These are phyloP conservation scores for Vespertilio murinus DNA, from an alignment of 2,797 vertebrate species.

Conservation along the genomic window DNA sequence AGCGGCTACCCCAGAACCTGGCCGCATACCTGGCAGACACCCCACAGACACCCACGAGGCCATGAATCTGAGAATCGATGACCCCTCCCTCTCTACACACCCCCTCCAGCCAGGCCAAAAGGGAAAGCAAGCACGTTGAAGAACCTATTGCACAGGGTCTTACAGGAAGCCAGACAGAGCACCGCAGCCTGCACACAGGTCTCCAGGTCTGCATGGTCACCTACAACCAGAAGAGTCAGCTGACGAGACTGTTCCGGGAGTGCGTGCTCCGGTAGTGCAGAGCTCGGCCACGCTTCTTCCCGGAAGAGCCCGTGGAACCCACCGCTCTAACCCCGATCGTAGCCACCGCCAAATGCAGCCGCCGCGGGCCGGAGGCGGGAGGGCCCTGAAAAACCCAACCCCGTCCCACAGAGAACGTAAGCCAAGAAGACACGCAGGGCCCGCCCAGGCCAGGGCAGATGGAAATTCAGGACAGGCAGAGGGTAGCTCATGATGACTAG, in stretches of 20 bases:
- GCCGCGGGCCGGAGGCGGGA: background rate
- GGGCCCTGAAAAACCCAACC: background rate
- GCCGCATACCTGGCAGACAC: too few species aligned
- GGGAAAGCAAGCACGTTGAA: background rate
- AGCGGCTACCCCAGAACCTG: background rate
- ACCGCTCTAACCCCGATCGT: background rate
- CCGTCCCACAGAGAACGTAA: background rate
- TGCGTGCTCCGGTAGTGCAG: too few species aligned
- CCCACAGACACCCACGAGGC: background rate
- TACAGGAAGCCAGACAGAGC: background rate
- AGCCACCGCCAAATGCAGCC: background rate
- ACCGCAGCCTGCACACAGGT: background rate
- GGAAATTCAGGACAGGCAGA: background rate
- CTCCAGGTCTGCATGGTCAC: background rate
- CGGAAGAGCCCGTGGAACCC: background rate
- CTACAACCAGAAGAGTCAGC: background rate
- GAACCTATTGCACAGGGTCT: background rate
- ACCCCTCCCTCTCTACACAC: background rate
- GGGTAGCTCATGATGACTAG: background rate
- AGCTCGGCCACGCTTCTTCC: background rate
- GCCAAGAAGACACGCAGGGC: background rate
- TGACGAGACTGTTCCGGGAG: background rate
- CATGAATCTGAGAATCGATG: background rate
- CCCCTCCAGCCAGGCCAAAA: background rate
- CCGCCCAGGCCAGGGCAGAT: background rate